Conservation (phyloP, 2,797 vertebrate genomes). For the Sebastes vulpes region DNA sequence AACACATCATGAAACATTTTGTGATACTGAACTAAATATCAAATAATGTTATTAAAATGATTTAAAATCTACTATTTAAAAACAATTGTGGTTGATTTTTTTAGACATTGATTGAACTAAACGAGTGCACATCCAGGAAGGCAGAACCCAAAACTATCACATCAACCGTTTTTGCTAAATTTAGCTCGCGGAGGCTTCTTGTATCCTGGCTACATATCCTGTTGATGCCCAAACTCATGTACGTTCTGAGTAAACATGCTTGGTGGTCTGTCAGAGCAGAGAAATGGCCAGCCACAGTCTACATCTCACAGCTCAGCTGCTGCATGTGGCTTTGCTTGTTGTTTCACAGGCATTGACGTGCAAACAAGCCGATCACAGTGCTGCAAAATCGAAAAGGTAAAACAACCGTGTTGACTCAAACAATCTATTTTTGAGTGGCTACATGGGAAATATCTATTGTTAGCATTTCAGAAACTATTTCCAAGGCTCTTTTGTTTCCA, state of each 20-base stretch:
- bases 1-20: neutral
- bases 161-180: conserved; percentile 12
- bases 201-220: conserved; percentile 49
- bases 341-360: neutral
- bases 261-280: conserved; percentile 29
- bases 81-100: neutral
- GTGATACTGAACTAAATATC: neutral
- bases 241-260: conserved; percentile 37
- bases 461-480: neutral
- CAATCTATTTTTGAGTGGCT: neutral
- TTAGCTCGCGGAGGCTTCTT: neutral
- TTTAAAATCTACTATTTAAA: neutral
- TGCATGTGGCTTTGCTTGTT: conserved; percentile 25
- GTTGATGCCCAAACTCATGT: conserved; percentile 27
- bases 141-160: neutral
- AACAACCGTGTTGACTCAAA: neutral
- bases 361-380: neutral
- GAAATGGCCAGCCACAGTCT: conserved; percentile 39
- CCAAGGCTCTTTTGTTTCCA: neutral
- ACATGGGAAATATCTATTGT: neutral
- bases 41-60: neutral
- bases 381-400: neutral
- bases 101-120: neutral
- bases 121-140: neutral
- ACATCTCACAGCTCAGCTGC: neutral